A percentile compares a stretch with the other conserved stretches of the same genome.
phyloP scores from a whole-genome alignment of 2,113 vertebrate genomes.

The Eclectus roratus region DNA sequence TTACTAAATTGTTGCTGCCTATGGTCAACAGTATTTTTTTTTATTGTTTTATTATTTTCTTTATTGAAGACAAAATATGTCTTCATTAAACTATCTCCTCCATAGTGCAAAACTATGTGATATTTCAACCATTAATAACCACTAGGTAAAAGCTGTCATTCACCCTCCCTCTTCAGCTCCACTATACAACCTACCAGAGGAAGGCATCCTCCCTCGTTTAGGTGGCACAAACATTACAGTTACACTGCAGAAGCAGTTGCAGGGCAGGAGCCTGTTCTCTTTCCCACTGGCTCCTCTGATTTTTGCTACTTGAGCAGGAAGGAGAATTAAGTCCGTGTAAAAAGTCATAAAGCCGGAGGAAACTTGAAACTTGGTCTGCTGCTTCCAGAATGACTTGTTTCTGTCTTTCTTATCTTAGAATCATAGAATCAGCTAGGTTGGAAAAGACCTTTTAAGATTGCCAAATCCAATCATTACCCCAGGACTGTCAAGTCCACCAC shows the following conservation, averaged over 20 bases:
- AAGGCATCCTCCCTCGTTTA: background rate
- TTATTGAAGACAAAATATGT: background rate
- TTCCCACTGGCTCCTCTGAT: background rate
- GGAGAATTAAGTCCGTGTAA: background rate
- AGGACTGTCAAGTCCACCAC: background rate
- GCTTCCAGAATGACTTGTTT: background rate
- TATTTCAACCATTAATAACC: background rate
- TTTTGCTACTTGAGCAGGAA: background rate
- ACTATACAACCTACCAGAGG: accelerated
- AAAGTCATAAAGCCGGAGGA: background rate
- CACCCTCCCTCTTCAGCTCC: background rate
- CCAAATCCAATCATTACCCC: background rate
- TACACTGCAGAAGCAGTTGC: background rate
- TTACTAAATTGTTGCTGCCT: background rate
- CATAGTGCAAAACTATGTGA: background rate
- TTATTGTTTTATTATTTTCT: too few species aligned
- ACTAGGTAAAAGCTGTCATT: background rate
- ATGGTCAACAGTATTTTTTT: background rate
- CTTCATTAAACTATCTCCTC: background rate
- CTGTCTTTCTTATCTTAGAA: background rate
- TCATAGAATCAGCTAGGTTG: background rate
- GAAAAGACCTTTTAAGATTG: background rate
- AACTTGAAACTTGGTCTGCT: background rate
- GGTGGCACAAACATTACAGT: accelerated
- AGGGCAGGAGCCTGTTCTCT: background rate